A percentile compares a stretch with the other conserved stretches of the same genome.
These are phyloP conservation scores for Drosophila equinoxialis DNA, from an alignment of 1,140 invertebrate species.

Conservation along the genomic window DNA sequence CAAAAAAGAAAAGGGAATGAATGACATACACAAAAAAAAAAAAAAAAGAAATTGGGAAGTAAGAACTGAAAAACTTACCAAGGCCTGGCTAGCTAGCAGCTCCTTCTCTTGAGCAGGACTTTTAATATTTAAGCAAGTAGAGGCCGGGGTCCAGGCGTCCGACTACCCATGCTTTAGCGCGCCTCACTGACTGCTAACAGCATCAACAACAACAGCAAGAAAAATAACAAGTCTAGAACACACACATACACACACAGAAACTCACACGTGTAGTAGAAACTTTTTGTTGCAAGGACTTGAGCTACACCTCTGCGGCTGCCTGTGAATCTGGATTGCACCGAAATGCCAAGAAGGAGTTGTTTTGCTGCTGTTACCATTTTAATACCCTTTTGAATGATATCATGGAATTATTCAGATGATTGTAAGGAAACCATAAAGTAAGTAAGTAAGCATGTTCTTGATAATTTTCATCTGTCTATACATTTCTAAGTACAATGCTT, in stretches of 20 bases:
- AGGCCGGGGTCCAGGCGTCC: conserved; percentile 32
- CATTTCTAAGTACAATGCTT: too few species aligned
- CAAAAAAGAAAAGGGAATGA: conserved; percentile 19
- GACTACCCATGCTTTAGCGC: conserved; percentile 29
- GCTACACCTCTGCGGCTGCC: conserved; percentile 62
- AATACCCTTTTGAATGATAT: too few species aligned
- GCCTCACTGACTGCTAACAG: conserved; percentile 60
- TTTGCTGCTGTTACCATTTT: conserved; percentile 34
- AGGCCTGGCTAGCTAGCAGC: conserved; percentile 5
- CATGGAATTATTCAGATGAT: too few species aligned
- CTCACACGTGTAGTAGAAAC: conserved; percentile 50
- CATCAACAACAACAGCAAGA: conserved; percentile 34
- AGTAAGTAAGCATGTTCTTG: too few species aligned
- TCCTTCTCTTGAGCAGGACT: conserved; percentile 52
- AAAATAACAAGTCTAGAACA: conserved; percentile 27
- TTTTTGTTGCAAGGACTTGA: conserved; percentile 60
- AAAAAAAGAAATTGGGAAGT: neutral
- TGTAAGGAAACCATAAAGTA: too few species aligned
- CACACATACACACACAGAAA: conserved; percentile 20
- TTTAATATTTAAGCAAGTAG: conserved; percentile 73
- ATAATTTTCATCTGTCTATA: neutral
- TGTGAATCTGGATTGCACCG: conserved; percentile 37
- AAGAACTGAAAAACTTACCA: conserved; percentile 20
- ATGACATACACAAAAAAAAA: conserved; percentile 1
- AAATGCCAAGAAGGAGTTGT: conserved; percentile 43